Percentiles rank a stretch among this genome's conserved stretches.
These are phyloP conservation scores for Trichopoda pennipes DNA, from an alignment of 2,888 invertebrate species.

Conservation along the genomic window DNA sequence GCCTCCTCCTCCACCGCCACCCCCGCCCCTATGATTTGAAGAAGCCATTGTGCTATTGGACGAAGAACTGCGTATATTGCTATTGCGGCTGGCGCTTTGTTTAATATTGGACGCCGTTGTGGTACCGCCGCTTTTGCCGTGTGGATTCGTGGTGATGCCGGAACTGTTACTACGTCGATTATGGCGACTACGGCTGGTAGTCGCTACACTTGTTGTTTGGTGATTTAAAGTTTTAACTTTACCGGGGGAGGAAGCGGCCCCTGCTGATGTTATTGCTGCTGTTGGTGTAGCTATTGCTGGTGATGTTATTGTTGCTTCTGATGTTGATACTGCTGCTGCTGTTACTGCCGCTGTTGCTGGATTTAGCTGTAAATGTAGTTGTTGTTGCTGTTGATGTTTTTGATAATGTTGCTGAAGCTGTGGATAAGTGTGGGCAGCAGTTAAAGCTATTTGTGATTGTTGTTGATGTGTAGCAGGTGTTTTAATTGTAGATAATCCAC, in stretches of 20 bases:
- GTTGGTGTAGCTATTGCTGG: conserved; percentile 63
- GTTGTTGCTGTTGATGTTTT: conserved; percentile 68
- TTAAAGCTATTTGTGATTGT: conserved; percentile 68
- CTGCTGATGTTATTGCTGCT: conserved; percentile 58
- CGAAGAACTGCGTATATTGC: conserved; percentile 81
- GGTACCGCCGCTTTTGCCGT: conserved; percentile 73
- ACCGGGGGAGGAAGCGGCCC: conserved; percentile 57
- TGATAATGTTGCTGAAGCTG: conserved; percentile 74
- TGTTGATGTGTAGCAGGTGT: conserved; percentile 70
- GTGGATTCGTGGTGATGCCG: conserved; percentile 70
- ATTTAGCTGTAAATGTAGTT: conserved; percentile 64
- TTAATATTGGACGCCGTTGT: conserved; percentile 75
- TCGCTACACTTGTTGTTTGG: conserved; percentile 48
- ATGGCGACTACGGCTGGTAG: conserved; percentile 67
- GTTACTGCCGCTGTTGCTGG: conserved; percentile 72
- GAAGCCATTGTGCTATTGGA: conserved; percentile 82
- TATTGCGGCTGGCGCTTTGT: conserved; percentile 80
- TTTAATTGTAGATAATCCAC: conserved; percentile 64
- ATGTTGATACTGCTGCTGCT: conserved; percentile 72
- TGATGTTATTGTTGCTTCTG: conserved; percentile 62
- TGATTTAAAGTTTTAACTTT: conserved; percentile 50
- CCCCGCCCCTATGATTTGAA: conserved; percentile 80
- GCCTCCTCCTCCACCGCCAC: conserved; percentile 71
- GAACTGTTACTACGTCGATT: conserved; percentile 70
- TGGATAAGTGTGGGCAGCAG: conserved; percentile 69